Conservation (phyloP, 2,113 vertebrate species). For the Zosterops lateralis region DNA sequence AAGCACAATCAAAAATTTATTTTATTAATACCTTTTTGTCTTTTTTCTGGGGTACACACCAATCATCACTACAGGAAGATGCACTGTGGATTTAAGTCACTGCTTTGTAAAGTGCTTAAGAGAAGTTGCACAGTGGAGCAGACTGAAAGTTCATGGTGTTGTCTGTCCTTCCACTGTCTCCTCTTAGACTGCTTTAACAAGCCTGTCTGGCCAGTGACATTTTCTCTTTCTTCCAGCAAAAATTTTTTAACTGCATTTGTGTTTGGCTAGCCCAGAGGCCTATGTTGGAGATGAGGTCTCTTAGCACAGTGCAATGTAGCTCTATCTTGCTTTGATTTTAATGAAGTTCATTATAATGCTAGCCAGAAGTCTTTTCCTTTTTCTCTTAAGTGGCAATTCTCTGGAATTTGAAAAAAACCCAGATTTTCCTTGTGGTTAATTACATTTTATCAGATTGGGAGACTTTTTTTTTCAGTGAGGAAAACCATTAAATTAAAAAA, state of each 20-base stretch:
- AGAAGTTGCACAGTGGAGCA: fast-evolving
- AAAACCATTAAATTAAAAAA: background rate
- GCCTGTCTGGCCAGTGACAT: background rate
- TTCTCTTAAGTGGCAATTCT: background rate
- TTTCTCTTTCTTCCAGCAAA: background rate
- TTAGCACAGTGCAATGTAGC: background rate
- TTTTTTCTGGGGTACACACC: background rate
- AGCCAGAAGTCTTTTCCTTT: background rate
- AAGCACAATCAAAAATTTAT: background rate
- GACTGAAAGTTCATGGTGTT: background rate
- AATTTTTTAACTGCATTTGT: background rate
- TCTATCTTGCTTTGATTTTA: background rate
- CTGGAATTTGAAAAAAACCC: background rate
- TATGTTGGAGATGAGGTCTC: background rate
- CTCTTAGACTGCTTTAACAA: background rate
- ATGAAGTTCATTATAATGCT: background rate
- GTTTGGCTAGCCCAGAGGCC: background rate
- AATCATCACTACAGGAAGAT: background rate
- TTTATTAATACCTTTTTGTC: background rate
- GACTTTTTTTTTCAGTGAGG: background rate
- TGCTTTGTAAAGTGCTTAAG: background rate
- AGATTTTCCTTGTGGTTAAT: background rate
- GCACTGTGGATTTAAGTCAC: background rate
- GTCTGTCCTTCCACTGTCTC: background rate
- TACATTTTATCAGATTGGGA: background rate